Conservation (phyloP, 2,113 vertebrate genomes). For the Atherinomorus stipes region DNA sequence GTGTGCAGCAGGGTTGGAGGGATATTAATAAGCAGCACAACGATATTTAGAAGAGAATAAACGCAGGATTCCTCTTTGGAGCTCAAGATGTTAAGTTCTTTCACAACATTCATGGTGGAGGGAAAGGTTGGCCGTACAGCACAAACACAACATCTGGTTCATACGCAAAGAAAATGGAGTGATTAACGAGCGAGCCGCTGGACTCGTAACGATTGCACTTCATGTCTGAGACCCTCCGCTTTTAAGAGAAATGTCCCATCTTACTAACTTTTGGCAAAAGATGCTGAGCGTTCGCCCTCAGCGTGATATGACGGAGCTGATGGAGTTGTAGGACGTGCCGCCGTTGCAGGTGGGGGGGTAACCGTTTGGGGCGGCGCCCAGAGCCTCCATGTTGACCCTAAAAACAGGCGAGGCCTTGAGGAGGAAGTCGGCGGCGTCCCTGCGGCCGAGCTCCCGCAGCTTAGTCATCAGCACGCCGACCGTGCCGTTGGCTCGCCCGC, state of each 20-base stretch:
- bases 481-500: constrained; percentile 87
- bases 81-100: constrained; percentile 41
- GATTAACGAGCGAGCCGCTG: constrained; percentile 41
- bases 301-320: constrained; percentile 96
- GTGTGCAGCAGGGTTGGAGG: constrained; percentile 15
- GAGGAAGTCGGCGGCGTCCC: constrained; percentile 96
- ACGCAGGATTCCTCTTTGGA: constrained; percentile 64
- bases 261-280: neutral
- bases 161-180: neutral
- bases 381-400: constrained; percentile 89
- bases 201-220: constrained; percentile 64
- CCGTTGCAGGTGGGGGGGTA: constrained; percentile 93
- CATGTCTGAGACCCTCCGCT: constrained; percentile 1
- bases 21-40: constrained; percentile 57
- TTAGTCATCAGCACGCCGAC: constrained; percentile 92
- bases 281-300: constrained; percentile 71
- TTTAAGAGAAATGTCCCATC: constrained; percentile 5
- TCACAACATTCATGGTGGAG: constrained; percentile 56
- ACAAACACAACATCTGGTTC: constrained; percentile 51
- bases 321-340: constrained; percentile 95
- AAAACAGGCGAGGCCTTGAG: constrained; percentile 92
- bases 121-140: constrained; percentile 41
- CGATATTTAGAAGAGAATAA: constrained; percentile 36
- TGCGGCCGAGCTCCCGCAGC: constrained; percentile 93
- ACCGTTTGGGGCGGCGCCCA: constrained; percentile 82